Evolutionary conservation across 2,113 vertebrate species (phyloP), one percentile per base, ranked within the genome.

Genomic region (Corvus cornix): DNA sequence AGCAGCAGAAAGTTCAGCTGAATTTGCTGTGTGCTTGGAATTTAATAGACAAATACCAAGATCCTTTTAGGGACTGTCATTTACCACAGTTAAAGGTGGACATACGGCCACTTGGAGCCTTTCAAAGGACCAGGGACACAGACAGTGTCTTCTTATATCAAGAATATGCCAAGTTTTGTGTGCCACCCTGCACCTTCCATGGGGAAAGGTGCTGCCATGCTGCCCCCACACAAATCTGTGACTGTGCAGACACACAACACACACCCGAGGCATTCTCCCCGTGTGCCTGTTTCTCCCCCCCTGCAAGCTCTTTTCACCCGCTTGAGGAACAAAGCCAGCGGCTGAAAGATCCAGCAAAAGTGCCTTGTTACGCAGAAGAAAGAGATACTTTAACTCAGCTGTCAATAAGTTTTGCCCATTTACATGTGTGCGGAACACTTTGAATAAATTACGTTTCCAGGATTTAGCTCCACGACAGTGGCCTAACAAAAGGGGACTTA

Each of bases 301-400:
- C 33, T 48, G 1, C 58, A 79, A 85, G 82, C 59, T 64, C 83
- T 53, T 96, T 92, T 94, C 79, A 87, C 26, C 80, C 46, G 0
- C 33, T 72, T 6, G 51, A 84, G 64, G 92, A 94, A 96, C 95
- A 97, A 97, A 96, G 96, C 59, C 87, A 60, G 90, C 0, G 5
- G 72, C 43, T 95, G 72, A 96, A 89, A 94, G 92, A 90, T 75
- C 41, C 88, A 72, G 90, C 72, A 31, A 5, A 95, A 96, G 68
- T 90, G 92, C 96, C 90, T 90, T 92, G 78, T 92, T 96, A 74
- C 2, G 1, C 83, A 72, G 88, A 94, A 96, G 92, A 96, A 96
- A 96, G 95, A 96, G 95, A 94, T 84, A 96, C 95, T 97, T 95
- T 94, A 96, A 96, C 83, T 93, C 88, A 77, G 85, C 93, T 93